Evolutionary conservation across 2,113 vertebrate genomes (phyloP).

Genomic region (Procapra przewalskii): DNA sequence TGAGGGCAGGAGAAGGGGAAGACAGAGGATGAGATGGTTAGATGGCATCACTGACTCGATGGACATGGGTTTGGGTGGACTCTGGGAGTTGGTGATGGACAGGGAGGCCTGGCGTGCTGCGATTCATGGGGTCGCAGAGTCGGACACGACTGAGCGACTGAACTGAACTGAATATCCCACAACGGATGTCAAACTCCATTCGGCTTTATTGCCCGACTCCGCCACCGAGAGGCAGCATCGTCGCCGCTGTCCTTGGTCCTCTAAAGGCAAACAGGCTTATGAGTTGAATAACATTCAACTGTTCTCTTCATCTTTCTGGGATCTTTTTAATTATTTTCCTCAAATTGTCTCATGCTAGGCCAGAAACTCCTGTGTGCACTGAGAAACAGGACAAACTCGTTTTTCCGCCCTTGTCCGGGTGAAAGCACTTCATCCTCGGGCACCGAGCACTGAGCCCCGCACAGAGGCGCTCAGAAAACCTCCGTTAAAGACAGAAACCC

Average conservation of each 20-base stretch:
- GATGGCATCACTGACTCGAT: too few species aligned
- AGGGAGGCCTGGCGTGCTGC: too few species aligned
- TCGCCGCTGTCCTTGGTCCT: accelerated
- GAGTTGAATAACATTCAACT: neutral
- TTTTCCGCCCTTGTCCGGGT: neutral
- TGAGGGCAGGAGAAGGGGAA: too few species aligned
- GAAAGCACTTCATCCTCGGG: neutral
- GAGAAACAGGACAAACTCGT: neutral
- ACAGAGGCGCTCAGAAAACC: neutral
- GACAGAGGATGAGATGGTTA: too few species aligned
- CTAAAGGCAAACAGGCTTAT: neutral
- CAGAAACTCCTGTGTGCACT: neutral
- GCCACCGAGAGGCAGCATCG: slow-evolving; percentile 29
- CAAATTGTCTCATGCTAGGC: neutral
- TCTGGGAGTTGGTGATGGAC: too few species aligned
- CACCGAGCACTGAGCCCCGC: neutral
- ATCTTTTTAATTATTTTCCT: neutral
- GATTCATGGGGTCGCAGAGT: too few species aligned
- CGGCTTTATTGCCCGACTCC: neutral
- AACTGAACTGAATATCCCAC: too few species aligned
- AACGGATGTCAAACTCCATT: accelerated
- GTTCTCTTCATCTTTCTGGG: neutral
- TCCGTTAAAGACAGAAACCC: neutral
- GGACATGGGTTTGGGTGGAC: too few species aligned
- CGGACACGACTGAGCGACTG: too few species aligned